Base-by-base conservation (phyloP, 2,113 vertebrate genomes). In the Corvus cornix region DNA sequence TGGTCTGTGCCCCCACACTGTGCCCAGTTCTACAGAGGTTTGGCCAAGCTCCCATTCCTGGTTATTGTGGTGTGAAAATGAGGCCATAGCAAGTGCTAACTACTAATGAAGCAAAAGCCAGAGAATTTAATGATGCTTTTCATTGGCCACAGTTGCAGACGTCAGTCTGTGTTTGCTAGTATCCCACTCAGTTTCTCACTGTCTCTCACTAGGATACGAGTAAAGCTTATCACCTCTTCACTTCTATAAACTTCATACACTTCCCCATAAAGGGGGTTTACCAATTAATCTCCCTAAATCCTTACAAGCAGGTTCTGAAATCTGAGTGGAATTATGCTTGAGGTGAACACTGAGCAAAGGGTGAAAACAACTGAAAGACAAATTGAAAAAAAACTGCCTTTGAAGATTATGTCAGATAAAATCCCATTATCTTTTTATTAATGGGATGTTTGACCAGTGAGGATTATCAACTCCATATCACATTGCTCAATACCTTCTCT, bases 1-100 rank as follows among this genome's bases (percentile, higher is more conserved):
- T 55, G 43, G 30, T 20, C 28, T 0, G 0, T 59, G 59, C 17
- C 4, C 21, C 30, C n/a, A 66, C 11, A 41, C 2, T 8, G 2
- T 21, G 49, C 18, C 8, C 24, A 4, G 52, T 52, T 39, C 46
- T 44, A 2, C 26, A 66, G 39, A 37, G n/a, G 13, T 31, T 75
- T 83, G 62, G 20, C 44, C 53, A 24, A 35, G 37, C 7, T 84
- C 46, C n/a, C 11, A 16, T 27, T 78, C 74, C n/a, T 78, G 31
- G 5, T 58, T 49, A 10, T 8, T 14, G 13, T 17, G 22, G 26
- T 67, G 31, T 37, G 66, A 63, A 66, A 78, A 51, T 18, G n/a
- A 87, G n/a, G 39, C 4, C 35, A 43, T 1, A 72, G 41, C 12
- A 75, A 63, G 27, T 7, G 12, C 18, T 35, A 59, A 19, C 14